These are phyloP conservation scores for Noctua janthina DNA, from an alignment of 2,888 invertebrate genomes.

Conservation along the genomic window DNA sequence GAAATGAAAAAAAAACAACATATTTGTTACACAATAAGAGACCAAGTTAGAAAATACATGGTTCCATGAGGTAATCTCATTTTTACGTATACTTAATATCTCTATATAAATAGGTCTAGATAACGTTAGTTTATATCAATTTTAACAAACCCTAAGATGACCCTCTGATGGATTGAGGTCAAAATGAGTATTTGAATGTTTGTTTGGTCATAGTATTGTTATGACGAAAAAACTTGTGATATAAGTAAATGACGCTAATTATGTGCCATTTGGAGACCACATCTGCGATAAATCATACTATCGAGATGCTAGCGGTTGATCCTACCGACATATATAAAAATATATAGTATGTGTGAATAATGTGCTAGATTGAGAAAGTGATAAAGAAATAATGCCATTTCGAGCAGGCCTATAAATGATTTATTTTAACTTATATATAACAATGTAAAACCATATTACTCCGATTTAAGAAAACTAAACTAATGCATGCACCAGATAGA, in stretches of 20 bases:
- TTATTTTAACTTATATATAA: too few species aligned
- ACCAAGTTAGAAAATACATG: not conserved
- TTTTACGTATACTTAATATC: not conserved
- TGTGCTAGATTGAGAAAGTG: too few species aligned
- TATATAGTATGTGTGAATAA: too few species aligned
- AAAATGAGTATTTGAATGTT: not conserved
- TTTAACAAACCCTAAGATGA: not conserved
- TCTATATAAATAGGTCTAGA: conserved; percentile 1
- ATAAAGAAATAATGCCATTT: too few species aligned
- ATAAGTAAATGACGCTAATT: not conserved
- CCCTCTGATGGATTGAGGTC: not conserved
- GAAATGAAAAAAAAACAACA: not conserved
- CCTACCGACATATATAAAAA: not conserved
- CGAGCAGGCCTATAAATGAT: too few species aligned
- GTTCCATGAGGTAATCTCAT: not conserved
- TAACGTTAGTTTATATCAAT: not conserved
- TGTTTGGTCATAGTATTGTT: not conserved
- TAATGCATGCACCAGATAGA: too few species aligned
- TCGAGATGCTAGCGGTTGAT: not conserved
- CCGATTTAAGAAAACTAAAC: too few species aligned
- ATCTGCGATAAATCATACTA: not conserved
- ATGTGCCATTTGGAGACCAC: not conserved
- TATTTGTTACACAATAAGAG: not conserved
- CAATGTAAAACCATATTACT: too few species aligned
- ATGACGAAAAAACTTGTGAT: not conserved